Evolutionary conservation across 2,888 invertebrate species (phyloP), one percentile per base, ranked within the genome.

Genomic region (Calameuta idolon): DNA sequence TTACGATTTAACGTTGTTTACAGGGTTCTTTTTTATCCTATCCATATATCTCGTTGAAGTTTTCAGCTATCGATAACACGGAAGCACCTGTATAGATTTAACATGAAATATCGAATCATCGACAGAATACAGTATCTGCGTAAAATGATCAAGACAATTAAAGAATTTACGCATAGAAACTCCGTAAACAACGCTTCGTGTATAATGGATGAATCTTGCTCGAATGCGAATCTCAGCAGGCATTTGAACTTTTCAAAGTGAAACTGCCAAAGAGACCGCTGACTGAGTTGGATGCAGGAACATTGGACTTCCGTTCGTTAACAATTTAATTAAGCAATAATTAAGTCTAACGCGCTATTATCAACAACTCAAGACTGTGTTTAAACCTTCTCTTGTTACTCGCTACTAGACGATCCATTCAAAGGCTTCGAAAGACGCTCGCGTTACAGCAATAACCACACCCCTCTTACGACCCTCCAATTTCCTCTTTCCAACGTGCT

Each of bases 301-400:
- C 55, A 55, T 23, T 55, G 23, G 23, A 23, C 23, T 55, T 15
- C 23, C 79, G 79, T 77, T 77, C 75, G 33, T 75, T 75, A 79
- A 79, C 79, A 76, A 79, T 82, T 80, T 69, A 75, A 76, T 77
- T 77, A 78, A 78, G 79, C 79, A 81, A 80, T 82, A 82, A 83
- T 83, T 83, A 80, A 81, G 79, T 78, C 74, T 35, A 75, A 76
- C 77, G 79, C 76, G 79, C 81, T 69, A 83, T 81, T 83, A 83
- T 80, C 79, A 76, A 79, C 75, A 77, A 75, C 76, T 76, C 78
- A 76, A 80, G 75, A 79, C 73, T 37, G 77, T 81, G 80, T 82
- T 81, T 78, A 78, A 79, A 76, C 80, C 78, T 76, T 71, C 74
- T 69, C 77, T 34, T 68, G 75, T 75, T 77, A 74, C 76, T 33